phyloP scores from a whole-genome alignment of 2,113 vertebrate genomes.

The Phrynosoma blainvillii region DNA sequence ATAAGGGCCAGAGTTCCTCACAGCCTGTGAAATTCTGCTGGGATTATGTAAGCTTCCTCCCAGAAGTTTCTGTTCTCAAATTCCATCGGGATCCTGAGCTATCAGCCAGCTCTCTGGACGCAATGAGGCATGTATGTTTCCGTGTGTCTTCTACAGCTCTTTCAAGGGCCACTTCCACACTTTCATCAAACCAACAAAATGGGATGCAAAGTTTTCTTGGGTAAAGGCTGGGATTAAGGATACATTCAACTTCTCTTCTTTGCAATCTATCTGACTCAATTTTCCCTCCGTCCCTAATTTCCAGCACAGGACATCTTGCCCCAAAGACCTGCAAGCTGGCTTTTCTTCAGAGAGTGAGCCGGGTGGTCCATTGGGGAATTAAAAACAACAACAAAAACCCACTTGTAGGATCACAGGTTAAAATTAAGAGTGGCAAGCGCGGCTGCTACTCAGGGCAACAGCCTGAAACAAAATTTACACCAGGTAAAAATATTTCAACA shows the following conservation, averaged over 20 bases:
- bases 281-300: background rate
- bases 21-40: background rate
- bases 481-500: conserved; percentile 3
- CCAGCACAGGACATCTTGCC: conserved; percentile 42
- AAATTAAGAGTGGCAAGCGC: background rate
- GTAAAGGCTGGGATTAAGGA: background rate
- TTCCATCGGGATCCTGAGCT: background rate
- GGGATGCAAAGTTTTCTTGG: background rate
- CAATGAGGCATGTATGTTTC: too few relatives aligned
- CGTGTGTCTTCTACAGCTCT: background rate
- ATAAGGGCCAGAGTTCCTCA: too few relatives aligned
- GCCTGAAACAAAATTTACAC: conserved; percentile 31
- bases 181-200: background rate
- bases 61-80: background rate
- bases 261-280: background rate
- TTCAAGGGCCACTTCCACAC: background rate
- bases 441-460: background rate
- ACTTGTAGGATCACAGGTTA: fast-evolving
- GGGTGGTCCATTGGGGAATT: conserved; percentile 10
- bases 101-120: background rate
- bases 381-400: background rate
- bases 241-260: too few relatives aligned
- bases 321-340: conserved; percentile 51
- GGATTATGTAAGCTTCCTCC: too few relatives aligned
- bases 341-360: background rate